Conservation (phyloP, 92 coral and sea anemone genomes). For the Porites lobata region DNA sequence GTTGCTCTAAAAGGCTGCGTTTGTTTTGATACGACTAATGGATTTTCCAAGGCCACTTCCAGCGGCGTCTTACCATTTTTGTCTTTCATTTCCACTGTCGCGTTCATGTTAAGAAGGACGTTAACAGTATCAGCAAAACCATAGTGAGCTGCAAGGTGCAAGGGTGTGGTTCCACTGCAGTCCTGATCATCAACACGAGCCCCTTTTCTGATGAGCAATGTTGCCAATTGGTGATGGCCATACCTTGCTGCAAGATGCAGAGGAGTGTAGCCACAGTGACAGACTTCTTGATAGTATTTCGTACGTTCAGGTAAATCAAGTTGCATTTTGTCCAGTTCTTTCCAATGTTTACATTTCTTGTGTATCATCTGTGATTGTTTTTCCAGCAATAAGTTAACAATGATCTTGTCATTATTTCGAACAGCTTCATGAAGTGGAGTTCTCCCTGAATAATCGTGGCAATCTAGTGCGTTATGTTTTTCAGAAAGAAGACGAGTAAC, state of each 20-base stretch:
- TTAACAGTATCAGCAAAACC: conserved; percentile 47
- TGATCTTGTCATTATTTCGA: conserved; percentile 21
- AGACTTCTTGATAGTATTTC: conserved; percentile 5
- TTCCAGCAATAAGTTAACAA: conserved; percentile 43
- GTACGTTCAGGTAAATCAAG: neutral
- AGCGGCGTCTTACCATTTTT: conserved; percentile 46
- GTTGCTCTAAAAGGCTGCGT: neutral
- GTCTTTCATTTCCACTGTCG: neutral
- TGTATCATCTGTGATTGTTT: conserved; percentile 35
- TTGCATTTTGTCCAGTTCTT: neutral
- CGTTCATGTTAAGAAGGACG: conserved; percentile 29
- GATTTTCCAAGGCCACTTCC: conserved; percentile 29
- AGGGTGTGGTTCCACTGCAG: conserved; percentile 50
- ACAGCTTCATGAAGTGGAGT: conserved; percentile 75
- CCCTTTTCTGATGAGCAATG: conserved; percentile 20
- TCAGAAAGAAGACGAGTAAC: conserved; percentile 39
- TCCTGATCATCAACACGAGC: conserved; percentile 30
- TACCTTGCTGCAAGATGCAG: conserved; percentile 58
- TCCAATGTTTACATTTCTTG: conserved; percentile 45
- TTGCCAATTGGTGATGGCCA: conserved; percentile 37
- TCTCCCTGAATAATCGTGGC: conserved; percentile 65
- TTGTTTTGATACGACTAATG: neutral
- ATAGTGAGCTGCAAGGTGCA: conserved; percentile 59
- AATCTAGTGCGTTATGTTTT: conserved; percentile 30
- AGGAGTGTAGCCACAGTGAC: conserved; percentile 69